phyloP scores from a whole-genome alignment of 1,140 invertebrate species.

The Dendrolimus punctatus region DNA sequence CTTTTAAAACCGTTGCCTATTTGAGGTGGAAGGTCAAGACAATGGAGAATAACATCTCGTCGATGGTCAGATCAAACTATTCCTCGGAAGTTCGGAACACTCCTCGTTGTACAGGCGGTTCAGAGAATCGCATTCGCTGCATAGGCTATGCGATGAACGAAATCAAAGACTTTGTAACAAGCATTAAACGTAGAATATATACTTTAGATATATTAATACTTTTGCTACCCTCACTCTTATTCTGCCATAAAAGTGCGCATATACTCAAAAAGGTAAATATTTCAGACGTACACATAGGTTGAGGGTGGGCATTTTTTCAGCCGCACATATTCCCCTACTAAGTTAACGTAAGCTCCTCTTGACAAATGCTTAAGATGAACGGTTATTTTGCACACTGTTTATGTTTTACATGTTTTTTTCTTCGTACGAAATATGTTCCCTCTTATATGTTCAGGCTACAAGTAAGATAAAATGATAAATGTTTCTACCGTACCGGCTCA shows the following conservation, averaged over 20 bases:
- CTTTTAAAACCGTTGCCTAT: too few species aligned
- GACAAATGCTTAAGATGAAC: conserved; percentile 67
- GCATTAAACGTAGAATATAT: too few species aligned
- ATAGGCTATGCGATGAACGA: too few species aligned
- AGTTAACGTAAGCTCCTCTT: conserved; percentile 62
- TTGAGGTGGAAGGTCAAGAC: too few species aligned
- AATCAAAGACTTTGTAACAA: too few species aligned
- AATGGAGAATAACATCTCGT: too few species aligned
- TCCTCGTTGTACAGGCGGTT: too few species aligned
- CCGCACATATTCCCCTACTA: conserved; percentile 41
- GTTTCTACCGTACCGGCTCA: conserved; percentile 13
- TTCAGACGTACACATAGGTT: conserved; percentile 25
- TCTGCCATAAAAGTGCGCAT: conserved; percentile 17
- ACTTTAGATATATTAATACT: not conserved
- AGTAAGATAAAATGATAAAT: conserved; percentile 34
- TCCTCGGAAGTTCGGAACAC: too few species aligned
- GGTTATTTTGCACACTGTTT: conserved; percentile 58
- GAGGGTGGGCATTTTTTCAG: conserved; percentile 39
- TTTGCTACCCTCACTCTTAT: not conserved
- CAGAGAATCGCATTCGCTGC: too few species aligned
- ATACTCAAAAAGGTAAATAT: conserved; percentile 39
- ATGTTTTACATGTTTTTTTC: conserved; percentile 41
- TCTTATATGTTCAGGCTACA: conserved; percentile 25
- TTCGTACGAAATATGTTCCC: conserved; percentile 31
- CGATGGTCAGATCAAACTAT: too few species aligned